Evolutionary conservation across 2,113 vertebrate genomes (phyloP).

Genomic region (Chrysochloris asiatica): DNA sequence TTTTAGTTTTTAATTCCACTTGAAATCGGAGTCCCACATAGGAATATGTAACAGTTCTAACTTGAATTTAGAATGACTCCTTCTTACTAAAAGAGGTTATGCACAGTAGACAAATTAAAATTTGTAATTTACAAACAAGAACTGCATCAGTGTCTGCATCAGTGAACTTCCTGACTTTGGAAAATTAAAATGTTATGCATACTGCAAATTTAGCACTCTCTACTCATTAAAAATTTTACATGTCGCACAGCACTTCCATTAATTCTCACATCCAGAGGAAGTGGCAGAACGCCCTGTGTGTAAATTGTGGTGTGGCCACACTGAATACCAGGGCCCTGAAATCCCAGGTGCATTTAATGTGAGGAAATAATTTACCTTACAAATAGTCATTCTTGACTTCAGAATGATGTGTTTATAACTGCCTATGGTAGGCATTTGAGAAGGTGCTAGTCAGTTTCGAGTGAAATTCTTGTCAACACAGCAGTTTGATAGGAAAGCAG

Average conservation of each 20-base stretch:
- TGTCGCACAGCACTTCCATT: slow-evolving; percentile 23
- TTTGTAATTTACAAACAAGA: slow-evolving; percentile 54
- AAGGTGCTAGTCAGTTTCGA: slow-evolving; percentile 40
- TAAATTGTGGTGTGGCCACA: slow-evolving; percentile 47
- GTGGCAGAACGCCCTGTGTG: not conserved
- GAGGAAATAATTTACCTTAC: slow-evolving; percentile 52
- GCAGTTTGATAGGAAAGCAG: slow-evolving; percentile 36
- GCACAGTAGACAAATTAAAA: slow-evolving; percentile 57
- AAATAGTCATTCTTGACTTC: slow-evolving; percentile 1
- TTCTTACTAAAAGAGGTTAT: slow-evolving; percentile 1
- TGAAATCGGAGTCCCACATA: not conserved
- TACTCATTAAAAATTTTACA: slow-evolving; percentile 65
- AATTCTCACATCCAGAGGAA: slow-evolving; percentile 49
- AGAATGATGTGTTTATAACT: slow-evolving; percentile 33
- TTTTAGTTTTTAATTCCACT: slow-evolving; percentile 30
- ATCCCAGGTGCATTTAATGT: slow-evolving; percentile 8
- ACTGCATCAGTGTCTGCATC: slow-evolving; percentile 30
- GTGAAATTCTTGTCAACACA: slow-evolving; percentile 48
- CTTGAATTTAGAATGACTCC: slow-evolving; percentile 29
- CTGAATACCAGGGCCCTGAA: not conserved
- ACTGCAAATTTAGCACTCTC: slow-evolving; percentile 67
- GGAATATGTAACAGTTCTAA: not conserved
- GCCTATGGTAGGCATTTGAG: not conserved
- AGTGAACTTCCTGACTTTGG: slow-evolving; percentile 60
- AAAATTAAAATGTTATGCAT: slow-evolving; percentile 65